phyloP scores from a whole-genome alignment of 2,113 vertebrate species.

The Urocitellus parryii region DNA sequence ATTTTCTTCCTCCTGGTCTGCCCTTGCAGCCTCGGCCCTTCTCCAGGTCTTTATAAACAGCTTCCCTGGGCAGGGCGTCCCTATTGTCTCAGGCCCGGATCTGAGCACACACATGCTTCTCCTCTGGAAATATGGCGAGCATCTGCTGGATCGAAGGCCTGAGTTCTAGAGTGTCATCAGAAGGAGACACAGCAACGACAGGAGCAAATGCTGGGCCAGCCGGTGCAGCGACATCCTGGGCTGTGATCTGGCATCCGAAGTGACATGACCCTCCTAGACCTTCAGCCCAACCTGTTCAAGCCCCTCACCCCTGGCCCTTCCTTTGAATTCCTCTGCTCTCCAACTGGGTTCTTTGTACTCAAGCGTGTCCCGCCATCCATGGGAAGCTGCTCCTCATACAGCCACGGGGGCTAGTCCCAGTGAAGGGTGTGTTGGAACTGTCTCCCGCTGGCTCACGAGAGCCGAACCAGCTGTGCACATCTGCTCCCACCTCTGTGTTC shows the following conservation, averaged over 20 bases:
- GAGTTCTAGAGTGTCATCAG: neutral
- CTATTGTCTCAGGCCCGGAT: neutral
- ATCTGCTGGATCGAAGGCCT: accelerated
- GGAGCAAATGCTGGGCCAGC: neutral
- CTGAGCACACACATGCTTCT: neutral
- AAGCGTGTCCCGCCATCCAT: neutral
- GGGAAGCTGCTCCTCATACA: neutral
- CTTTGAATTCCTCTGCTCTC: neutral
- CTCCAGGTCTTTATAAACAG: neutral
- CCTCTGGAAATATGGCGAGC: neutral
- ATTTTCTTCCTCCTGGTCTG: neutral
- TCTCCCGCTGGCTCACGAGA: neutral
- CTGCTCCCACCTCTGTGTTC: neutral
- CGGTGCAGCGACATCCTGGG: neutral
- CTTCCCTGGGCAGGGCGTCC: neutral
- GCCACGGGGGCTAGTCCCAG: neutral
- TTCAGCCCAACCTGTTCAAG: neutral
- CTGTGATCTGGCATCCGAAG: neutral
- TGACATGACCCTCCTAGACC: neutral
- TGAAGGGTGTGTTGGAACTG: too few relatives aligned
- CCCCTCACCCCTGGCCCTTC: neutral
- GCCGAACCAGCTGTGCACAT: neutral
- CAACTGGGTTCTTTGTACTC: neutral
- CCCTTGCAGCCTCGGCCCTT: neutral
- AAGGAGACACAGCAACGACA: neutral